Evolutionary conservation across 2,888 invertebrate species (phyloP), one percentile per base, ranked within the genome.

Genomic region (Thymelicus sylvestris): DNA sequence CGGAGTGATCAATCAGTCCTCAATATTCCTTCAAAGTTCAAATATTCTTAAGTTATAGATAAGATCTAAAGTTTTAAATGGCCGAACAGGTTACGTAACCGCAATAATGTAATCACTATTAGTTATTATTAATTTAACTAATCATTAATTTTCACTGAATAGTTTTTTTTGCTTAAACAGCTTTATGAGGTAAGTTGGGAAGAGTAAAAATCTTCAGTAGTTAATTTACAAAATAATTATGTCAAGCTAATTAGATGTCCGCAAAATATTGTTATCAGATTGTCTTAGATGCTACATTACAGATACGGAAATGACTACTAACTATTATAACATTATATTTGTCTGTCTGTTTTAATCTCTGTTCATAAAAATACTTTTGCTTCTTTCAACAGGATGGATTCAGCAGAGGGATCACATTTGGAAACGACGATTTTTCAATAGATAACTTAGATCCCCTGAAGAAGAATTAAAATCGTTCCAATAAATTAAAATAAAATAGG

Each of bases 371-470:
- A 57, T 73, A 77, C 81, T 85, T 84, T 77, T 86, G 95, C 92
- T 61, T 6, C 24, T 41, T 13, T 10, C 44, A 38, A 65, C 94
- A 98, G 98, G 98, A 97, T 93, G 98, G 98, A 78, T 98, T 98
- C 92, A 97, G 97, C 90, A 95, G 97, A 90, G 98, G 98, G 78
- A 95, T 98, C 83, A 95, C 97, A 76, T 97, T 98, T 92, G 97
- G 97, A 82, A 97, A 97, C 86, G 98, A 98, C 89, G 98, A 98
- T 94, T 99, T 99, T 94, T 97, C 97, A 79, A 94, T 98, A 90
- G 98, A 98, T 87, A 98, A 98, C 91, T 95, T 98, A 88, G 98
- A 98, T 95, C 98, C 98, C 73, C 94, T 98, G 81, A 96, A 97
- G 89, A 97, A 97, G 86, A 95, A 95, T 89, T 95, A 89, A 94